A percentile compares a stretch with the other conserved stretches of the same genome.
Conservation (phyloP, 2,888 invertebrate species). For the Diploptera punctata region DNA sequence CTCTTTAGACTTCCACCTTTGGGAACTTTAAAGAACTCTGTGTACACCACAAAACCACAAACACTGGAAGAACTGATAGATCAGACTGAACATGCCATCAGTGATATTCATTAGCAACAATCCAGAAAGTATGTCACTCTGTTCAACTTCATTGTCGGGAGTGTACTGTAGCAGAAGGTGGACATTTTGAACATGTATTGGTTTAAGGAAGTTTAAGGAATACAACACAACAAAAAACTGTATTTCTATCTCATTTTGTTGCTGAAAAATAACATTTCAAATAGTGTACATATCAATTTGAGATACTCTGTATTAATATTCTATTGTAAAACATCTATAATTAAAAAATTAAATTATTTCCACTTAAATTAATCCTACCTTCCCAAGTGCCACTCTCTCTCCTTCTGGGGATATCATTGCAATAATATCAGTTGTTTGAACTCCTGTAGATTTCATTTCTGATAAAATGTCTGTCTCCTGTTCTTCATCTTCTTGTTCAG, state of each 20-base stretch:
- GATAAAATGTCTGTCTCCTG: conserved; percentile 58
- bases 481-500: conserved; percentile 52
- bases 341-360: conserved; percentile 55
- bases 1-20: neutral
- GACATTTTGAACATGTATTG: no score
- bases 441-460: conserved; percentile 45
- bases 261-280: no score
- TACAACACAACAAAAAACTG: neutral
- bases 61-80: neutral
- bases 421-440: conserved; percentile 80
- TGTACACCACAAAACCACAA: no score
- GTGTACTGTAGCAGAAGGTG: no score
- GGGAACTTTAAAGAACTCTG: neutral
- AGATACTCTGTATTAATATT: no score
- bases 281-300: no score
- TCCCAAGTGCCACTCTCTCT: conserved; percentile 79
- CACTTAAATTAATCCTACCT: conserved; percentile 58
- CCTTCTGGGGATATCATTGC: conserved; percentile 92
- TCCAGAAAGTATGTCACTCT: neutral
- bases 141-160: no score
- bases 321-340: no score
- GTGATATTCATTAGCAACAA: neutral
- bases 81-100: neutral
- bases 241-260: no score
- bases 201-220: no score